Evolutionary conservation across 2,888 invertebrate species (phyloP).

Genomic region (Standfussiana lucernea): DNA sequence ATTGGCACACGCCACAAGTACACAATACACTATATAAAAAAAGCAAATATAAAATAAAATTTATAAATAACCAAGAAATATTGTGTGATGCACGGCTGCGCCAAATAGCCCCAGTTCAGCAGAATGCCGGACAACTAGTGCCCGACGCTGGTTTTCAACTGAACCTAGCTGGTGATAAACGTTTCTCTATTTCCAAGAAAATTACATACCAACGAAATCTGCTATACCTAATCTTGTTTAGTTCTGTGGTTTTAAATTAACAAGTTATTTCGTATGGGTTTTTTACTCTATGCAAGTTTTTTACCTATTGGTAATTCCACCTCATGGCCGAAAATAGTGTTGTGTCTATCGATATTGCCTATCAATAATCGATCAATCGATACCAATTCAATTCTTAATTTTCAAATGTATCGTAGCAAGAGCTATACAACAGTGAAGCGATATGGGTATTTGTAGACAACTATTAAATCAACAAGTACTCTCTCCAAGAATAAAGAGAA

Average conservation of each 20-base stretch:
- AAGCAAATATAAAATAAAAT: too few relatives aligned
- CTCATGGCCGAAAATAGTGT: neutral
- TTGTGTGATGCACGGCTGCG: too few relatives aligned
- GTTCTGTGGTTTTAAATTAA: neutral
- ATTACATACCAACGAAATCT: slow-evolving; percentile 6
- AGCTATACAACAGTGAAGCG: neutral
- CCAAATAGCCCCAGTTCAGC: too few relatives aligned
- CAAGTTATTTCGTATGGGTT: slow-evolving; percentile 7
- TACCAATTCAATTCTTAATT: neutral
- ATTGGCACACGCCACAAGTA: too few relatives aligned
- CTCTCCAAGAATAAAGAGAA: slow-evolving; percentile 4
- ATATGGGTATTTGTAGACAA: neutral
- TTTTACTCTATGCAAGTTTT: slow-evolving; percentile 11
- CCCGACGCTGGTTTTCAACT: too few relatives aligned
- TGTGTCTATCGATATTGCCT: neutral
- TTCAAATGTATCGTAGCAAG: neutral
- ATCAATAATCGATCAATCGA: neutral
- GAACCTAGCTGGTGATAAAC: slow-evolving; percentile 8
- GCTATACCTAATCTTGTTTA: neutral
- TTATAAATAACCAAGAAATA: too few relatives aligned
- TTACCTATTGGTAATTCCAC: neutral
- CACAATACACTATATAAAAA: too few relatives aligned
- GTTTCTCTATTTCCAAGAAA: slow-evolving; percentile 24
- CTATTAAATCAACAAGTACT: neutral
- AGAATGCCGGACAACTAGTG: too few relatives aligned